These are phyloP conservation scores for Nycticebus coucang DNA, from an alignment of 2,113 vertebrate genomes.

Conservation along the genomic window DNA sequence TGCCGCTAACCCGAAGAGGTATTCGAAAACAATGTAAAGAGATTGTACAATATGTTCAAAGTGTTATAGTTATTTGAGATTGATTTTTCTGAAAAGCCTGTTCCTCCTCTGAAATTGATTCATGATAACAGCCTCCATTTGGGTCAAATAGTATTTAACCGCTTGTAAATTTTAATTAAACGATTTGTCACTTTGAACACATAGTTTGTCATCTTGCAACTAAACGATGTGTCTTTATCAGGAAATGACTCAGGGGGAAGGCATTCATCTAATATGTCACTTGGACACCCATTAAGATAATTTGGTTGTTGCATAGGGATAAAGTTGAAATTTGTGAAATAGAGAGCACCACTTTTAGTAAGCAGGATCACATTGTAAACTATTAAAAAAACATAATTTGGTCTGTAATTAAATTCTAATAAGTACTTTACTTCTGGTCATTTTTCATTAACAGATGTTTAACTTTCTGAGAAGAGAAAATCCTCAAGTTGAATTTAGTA, in stretches of 20 bases:
- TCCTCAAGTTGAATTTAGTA: constrained; percentile 10
- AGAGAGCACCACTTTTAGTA: constrained; percentile 47
- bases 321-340: constrained; percentile 72
- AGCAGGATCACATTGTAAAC: constrained; percentile 59
- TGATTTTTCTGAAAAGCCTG: constrained; percentile 62
- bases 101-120: constrained; percentile 79
- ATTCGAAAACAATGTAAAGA: background rate
- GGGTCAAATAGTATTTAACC: constrained; percentile 83
- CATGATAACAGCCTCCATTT: constrained; percentile 78
- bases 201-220: constrained; percentile 81
- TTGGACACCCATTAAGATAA: constrained; percentile 78
- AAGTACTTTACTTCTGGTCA: constrained; percentile 79
- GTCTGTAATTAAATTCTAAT: constrained; percentile 81
- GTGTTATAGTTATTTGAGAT: constrained; percentile 65
- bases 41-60: background rate
- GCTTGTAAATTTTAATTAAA: constrained; percentile 85
- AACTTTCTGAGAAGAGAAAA: constrained; percentile 48
- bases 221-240: constrained; percentile 80
- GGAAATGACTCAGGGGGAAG: constrained; percentile 81
- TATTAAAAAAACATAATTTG: constrained; percentile 66
- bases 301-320: constrained; percentile 68
- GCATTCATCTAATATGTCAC: constrained; percentile 78
- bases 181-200: constrained; percentile 85
- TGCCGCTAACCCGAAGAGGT: constrained; percentile 30
- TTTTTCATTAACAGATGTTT: constrained; percentile 67